Evolutionary conservation across 2,113 vertebrate genomes (phyloP).

Genomic region (Ailuropoda melanoleuca): DNA sequence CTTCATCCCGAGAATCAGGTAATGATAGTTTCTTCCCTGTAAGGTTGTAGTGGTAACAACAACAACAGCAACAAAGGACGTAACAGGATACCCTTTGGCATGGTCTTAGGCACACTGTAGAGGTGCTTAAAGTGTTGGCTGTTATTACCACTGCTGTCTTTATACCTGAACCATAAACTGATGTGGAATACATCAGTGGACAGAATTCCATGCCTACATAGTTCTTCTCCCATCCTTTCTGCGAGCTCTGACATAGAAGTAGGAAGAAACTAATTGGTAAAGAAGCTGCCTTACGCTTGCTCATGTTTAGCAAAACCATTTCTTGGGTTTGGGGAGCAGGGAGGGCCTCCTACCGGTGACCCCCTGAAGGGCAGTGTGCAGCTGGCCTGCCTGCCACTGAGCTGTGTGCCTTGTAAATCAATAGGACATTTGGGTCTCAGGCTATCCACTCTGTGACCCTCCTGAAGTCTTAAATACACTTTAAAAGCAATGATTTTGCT

Average conservation of each 20-base stretch:
- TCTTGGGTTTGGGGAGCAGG: not conserved
- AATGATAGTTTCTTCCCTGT: not conserved
- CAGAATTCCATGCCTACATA: not conserved
- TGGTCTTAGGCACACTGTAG: not conserved
- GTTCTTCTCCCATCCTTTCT: not conserved
- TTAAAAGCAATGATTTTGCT: constrained; percentile 34
- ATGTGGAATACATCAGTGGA: not conserved
- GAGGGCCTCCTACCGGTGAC: not conserved
- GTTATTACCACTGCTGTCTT: not conserved
- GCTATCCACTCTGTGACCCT: not conserved
- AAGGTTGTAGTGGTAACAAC: not conserved
- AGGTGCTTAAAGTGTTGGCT: not conserved
- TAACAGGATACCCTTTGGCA: not conserved
- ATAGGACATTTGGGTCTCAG: not conserved
- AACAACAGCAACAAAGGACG: not conserved
- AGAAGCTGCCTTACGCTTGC: not conserved
- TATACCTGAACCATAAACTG: not conserved
- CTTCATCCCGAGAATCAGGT: not conserved
- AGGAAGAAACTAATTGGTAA: not conserved
- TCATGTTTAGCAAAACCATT: not conserved
- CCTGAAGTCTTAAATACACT: not conserved
- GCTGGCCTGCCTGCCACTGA: not conserved
- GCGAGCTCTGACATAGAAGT: not conserved
- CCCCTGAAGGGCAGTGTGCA: not conserved
- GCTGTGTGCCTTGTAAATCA: not conserved